A percentile compares a stretch with the other conserved stretches of the same genome.
Conservation (phyloP, 2,113 vertebrate species). For the Kryptolebias marmoratus region DNA sequence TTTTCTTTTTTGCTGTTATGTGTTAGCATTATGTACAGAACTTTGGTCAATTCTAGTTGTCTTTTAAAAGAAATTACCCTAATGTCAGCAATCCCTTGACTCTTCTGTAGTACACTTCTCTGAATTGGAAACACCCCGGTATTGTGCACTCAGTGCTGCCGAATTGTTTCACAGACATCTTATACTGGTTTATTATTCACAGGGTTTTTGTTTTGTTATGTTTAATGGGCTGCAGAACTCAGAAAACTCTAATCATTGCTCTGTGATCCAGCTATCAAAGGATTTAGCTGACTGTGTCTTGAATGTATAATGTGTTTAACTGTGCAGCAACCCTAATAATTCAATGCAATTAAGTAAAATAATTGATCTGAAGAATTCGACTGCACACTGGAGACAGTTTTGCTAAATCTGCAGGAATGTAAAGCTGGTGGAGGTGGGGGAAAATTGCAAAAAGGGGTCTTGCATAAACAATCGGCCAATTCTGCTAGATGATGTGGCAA, state of each 20-base stretch:
- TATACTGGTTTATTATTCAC: slow-evolving; percentile 29
- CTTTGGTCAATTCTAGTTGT: no score
- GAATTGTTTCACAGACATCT: not conserved
- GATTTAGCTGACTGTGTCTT: slow-evolving; percentile 53
- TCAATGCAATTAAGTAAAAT: slow-evolving; percentile 74
- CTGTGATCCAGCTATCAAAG: slow-evolving; percentile 37
- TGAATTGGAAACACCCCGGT: not conserved
- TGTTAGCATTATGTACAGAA: no score
- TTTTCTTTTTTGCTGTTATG: no score
- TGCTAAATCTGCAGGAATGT: slow-evolving; percentile 61
- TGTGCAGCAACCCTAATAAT: slow-evolving; percentile 66
- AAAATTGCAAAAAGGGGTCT: slow-evolving; percentile 37
- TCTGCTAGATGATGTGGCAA: slow-evolving; percentile 32
- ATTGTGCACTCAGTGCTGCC: not conserved
- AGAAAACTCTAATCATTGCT: slow-evolving; percentile 28
- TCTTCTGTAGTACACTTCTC: not conserved
- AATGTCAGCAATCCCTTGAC: not conserved
- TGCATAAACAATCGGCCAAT: slow-evolving; percentile 52
- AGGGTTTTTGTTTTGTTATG: slow-evolving; percentile 30
- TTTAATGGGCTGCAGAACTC: slow-evolving; percentile 19
- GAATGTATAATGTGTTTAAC: slow-evolving; percentile 53
- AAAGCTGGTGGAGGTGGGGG: slow-evolving; percentile 25
- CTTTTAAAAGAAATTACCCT: not conserved
- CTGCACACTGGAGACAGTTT: slow-evolving; percentile 62
- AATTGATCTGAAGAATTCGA: slow-evolving; percentile 67